Evolutionary conservation across 2,797 vertebrate species (phyloP).

Genomic region (Rallus crepitans): DNA sequence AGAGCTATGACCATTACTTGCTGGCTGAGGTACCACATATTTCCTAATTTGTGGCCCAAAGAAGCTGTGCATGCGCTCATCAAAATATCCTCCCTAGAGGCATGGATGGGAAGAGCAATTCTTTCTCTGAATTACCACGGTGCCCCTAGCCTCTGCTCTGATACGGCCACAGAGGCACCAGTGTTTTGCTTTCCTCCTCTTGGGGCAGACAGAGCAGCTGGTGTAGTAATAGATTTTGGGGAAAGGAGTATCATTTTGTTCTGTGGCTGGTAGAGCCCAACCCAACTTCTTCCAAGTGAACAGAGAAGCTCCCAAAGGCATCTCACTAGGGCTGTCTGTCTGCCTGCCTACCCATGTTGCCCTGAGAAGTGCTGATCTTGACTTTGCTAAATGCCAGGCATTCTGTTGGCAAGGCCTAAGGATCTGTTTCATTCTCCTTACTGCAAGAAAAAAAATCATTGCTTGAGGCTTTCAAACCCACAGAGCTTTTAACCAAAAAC

Average conservation of each 20-base stretch:
- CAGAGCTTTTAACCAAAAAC: background rate
- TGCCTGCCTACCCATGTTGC: background rate
- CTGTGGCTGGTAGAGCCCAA: background rate
- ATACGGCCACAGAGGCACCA: background rate
- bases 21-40: background rate
- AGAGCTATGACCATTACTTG: background rate
- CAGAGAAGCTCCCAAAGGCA: background rate
- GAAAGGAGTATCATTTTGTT: background rate
- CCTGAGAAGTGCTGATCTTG: background rate
- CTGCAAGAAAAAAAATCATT: background rate
- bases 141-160: background rate
- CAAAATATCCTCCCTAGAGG: background rate
- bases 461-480: background rate
- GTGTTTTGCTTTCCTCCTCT: background rate
- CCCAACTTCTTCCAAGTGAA: background rate
- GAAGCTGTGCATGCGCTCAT: background rate
- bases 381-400: background rate
- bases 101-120: fast-evolving
- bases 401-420: background rate
- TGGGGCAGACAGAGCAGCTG: background rate
- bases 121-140: background rate
- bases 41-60: background rate
- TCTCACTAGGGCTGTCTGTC: background rate
- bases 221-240: background rate
- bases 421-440: background rate